A percentile compares a stretch with the other conserved stretches of the same genome.
Conservation (phyloP, 2,888 invertebrate species). For the Pseudococcus longispinus region DNA sequence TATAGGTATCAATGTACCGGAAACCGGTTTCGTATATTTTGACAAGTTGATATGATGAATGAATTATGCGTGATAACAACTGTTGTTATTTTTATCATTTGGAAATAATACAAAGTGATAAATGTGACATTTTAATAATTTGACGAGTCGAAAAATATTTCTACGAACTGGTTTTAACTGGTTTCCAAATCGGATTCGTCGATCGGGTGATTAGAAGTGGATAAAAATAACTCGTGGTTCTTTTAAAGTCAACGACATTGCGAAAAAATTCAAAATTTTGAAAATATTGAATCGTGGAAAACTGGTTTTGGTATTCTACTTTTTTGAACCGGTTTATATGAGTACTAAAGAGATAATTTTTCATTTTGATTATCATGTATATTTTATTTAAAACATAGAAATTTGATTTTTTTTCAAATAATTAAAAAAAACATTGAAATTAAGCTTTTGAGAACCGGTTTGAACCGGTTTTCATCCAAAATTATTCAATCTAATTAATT, state of each 20-base stretch:
- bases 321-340: too few species aligned
- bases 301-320: background rate
- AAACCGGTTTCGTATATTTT: background rate
- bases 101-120: background rate
- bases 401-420: background rate
- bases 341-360: background rate
- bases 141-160: background rate
- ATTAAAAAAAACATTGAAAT: background rate
- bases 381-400: background rate
- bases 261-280: background rate
- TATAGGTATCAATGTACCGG: background rate
- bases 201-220: background rate
- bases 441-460: background rate
- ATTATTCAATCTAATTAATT: too few species aligned
- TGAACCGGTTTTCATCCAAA: background rate
- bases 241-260: background rate
- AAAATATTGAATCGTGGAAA: background rate
- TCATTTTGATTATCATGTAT: too few species aligned
- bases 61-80: background rate
- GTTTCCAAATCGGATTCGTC: background rate
- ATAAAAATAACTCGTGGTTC: background rate
- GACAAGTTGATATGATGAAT: background rate
- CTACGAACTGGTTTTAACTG: background rate
- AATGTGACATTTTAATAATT: background rate
- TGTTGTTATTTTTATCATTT: background rate